Evolutionary conservation across 1,140 invertebrate species (phyloP), one percentile per base, ranked within the genome.

Genomic region (Mizuhopecten yessoensis): DNA sequence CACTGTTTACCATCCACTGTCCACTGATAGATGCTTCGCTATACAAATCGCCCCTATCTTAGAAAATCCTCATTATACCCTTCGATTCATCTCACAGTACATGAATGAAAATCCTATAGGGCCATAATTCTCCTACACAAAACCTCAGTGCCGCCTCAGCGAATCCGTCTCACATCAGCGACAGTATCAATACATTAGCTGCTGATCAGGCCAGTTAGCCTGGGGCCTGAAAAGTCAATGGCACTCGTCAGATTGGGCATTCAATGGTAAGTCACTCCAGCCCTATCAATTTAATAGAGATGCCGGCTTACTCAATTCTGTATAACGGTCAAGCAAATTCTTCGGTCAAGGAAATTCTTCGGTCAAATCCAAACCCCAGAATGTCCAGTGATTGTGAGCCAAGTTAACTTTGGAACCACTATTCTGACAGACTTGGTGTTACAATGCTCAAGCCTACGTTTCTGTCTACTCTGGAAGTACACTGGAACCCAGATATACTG

Each of bases 61-160:
- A 75, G 57, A 75, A 75, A 75, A 75, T 75, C 57, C n/a, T 75
- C 57, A 75, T 75, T 75, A 75, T 11, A 75, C 23, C n/a, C 57
- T 17, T 75, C 23, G 57, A 75, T 75, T 75, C 57, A 75, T n/a
- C 57, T 75, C 20, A n/a, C 1, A 75, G 57, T 75, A 75, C 57
- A 75, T 75, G 57, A 75, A 75, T 75, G n/a, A 75, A 75, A 29
- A 75, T 75, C 57, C n/a, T 75, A 75, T 75, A 75, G 57, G 57
- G n/a, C 57, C 57, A 75, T 75, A 75, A 75, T 75, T 75, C 57
- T 75, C 23, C n/a, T 17, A 75, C 57, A 75, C n/a, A 75, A 75
- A 75, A 75, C n/a, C 23, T 7, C n/a, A 29, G 57, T 75, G n/a
- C 57, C 57, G 57, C 57, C 57, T 75, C n/a, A 75, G 57, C 57